phyloP scores from a whole-genome alignment of 2,797 vertebrate genomes.

The Tragelaphus eurycerus region DNA sequence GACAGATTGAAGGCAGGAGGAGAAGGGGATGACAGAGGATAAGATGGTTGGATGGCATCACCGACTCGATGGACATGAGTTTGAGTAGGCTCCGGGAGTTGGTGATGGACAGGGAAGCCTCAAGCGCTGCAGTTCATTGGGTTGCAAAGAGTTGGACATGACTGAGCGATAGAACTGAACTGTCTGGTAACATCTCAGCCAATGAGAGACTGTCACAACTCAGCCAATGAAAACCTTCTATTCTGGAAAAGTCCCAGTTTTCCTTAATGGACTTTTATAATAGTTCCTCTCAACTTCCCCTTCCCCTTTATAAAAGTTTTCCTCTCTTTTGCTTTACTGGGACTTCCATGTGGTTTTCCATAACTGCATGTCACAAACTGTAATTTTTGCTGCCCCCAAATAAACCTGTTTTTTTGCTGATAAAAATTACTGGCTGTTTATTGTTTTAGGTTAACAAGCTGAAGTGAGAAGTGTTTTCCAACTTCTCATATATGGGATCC shows the following conservation, averaged over 20 bases:
- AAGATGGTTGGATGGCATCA: not conserved
- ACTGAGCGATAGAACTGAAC: not conserved
- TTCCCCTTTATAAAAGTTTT: not conserved
- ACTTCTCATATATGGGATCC: not conserved
- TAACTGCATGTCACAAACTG: not conserved
- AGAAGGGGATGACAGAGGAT: not conserved
- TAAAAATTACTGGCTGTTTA: not conserved
- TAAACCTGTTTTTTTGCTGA: not conserved
- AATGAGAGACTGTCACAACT: not conserved
- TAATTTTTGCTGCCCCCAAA: not conserved
- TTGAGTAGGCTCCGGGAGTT: rapidly evolving
- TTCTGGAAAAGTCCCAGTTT: not conserved
- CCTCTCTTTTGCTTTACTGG: not conserved
- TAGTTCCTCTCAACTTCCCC: not conserved
- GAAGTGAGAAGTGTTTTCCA: not conserved
- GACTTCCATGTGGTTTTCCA: not conserved
- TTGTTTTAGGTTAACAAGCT: not conserved
- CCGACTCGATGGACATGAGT: rapidly evolving
- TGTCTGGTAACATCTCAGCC: not conserved
- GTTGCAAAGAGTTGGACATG: rapidly evolving
- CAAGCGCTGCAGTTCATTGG: rapidly evolving
- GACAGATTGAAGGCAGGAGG: not conserved
- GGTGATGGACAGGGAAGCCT: not conserved
- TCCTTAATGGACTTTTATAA: not conserved
- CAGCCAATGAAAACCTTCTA: not conserved